Percentiles rank a stretch among this genome's conserved stretches.
phyloP scores from a whole-genome alignment of 2,113 vertebrate genomes.

The Tretioscincus oriximinensis region DNA sequence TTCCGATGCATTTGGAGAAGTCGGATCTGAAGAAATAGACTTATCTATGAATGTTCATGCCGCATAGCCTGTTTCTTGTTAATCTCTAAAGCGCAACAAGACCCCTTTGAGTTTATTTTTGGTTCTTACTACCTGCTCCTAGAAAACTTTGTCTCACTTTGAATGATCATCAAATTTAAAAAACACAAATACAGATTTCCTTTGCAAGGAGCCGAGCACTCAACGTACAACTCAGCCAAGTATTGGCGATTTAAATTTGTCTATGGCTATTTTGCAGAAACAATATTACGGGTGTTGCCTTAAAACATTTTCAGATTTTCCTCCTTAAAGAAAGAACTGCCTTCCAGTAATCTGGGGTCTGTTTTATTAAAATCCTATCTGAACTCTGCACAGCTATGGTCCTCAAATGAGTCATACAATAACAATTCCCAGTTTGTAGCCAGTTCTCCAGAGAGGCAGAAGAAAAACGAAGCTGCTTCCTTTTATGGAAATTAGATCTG shows the following conservation, averaged over 20 bases:
- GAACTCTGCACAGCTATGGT: conserved; percentile 61
- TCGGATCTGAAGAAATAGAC: no score
- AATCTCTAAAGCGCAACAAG: no score
- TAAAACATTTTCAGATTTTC: conserved; percentile 20
- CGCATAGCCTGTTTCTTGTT: no score
- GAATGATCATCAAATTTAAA: neutral
- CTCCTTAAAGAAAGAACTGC: conserved; percentile 39
- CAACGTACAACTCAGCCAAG: neutral
- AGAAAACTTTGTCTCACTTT: neutral
- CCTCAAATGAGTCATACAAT: conserved; percentile 77
- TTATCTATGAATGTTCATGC: no score
- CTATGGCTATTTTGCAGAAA: neutral
- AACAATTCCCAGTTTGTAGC: conserved; percentile 81
- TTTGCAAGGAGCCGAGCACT: neutral
- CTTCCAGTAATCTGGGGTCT: conserved; percentile 34
- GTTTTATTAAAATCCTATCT: conserved; percentile 63
- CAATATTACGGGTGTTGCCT: neutral
- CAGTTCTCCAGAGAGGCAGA: conserved; percentile 82
- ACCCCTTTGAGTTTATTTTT: neutral
- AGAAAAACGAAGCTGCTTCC: conserved; percentile 82
- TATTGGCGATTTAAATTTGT: neutral
- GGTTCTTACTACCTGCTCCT: neutral
- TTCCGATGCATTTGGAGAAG: no score
- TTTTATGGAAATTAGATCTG: conserved; percentile 88
- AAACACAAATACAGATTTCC: conserved; percentile 3